A percentile compares a stretch with the other conserved stretches of the same genome.
phyloP scores from a whole-genome alignment of 2,888 invertebrate species.

The Perizoma flavofasciatum region DNA sequence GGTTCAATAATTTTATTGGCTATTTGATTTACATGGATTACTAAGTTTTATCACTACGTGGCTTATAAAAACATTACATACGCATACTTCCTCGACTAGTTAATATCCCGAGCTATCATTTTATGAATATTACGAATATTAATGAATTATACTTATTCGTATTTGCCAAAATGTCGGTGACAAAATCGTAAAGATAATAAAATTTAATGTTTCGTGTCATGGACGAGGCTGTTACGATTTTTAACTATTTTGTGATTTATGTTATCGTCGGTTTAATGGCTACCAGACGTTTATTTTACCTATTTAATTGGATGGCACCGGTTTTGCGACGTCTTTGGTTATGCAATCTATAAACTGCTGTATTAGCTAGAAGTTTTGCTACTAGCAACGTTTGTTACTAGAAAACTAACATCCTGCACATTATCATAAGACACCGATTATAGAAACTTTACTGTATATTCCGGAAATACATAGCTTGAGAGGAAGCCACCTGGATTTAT shows the following conservation, averaged over 20 bases:
- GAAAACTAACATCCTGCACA: too few species aligned
- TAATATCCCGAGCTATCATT: slow-evolving; percentile 14
- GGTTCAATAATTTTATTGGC: too few species aligned
- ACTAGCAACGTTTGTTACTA: too few species aligned
- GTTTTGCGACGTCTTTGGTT: slow-evolving; percentile 40
- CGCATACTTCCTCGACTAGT: slow-evolving; percentile 16
- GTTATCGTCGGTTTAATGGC: slow-evolving; percentile 58
- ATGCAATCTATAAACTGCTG: slow-evolving; percentile 9
- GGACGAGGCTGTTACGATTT: slow-evolving; percentile 57
- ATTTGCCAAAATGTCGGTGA: slow-evolving; percentile 60
- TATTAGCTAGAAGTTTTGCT: not conserved
- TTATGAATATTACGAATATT: slow-evolving; percentile 18
- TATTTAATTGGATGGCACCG: slow-evolving; percentile 60
- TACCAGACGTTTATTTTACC: slow-evolving; percentile 52
- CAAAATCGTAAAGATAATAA: slow-evolving; percentile 63
- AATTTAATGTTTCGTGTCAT: slow-evolving; percentile 57
- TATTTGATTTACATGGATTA: too few species aligned
- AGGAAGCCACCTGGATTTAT: too few species aligned
- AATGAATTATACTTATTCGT: slow-evolving; percentile 49
- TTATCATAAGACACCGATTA: too few species aligned
- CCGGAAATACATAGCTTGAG: too few species aligned
- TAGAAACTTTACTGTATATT: too few species aligned
- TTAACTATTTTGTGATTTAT: slow-evolving; percentile 64
- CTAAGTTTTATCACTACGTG: not conserved
- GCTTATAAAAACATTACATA: not conserved